phyloP scores from a whole-genome alignment of 2,888 invertebrate genomes.

The Conops quadrifasciatus region DNA sequence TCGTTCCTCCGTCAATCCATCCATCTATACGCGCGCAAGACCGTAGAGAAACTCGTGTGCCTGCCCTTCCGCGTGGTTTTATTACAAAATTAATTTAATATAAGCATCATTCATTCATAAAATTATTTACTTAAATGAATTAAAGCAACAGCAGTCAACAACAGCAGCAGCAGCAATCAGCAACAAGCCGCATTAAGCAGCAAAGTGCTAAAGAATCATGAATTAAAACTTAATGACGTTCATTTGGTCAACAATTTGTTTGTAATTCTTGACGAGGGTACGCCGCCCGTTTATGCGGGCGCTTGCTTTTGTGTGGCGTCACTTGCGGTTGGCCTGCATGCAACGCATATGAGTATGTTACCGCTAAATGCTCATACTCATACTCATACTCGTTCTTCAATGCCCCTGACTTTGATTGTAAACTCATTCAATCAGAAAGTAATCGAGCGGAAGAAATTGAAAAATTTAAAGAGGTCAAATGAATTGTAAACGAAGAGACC shows the following conservation, averaged over 20 bases:
- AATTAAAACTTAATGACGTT: constrained; percentile 19
- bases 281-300: neutral
- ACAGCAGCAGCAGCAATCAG: no score
- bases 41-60: neutral
- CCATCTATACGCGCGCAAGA: neutral
- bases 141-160: neutral
- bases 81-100: constrained; percentile 8
- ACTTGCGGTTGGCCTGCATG: neutral
- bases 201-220: neutral
- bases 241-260: constrained; percentile 5
- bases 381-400: neutral
- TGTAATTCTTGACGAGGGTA: neutral
- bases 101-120: neutral
- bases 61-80: neutral
- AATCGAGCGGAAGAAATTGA: neutral
- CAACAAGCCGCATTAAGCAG: neutral
- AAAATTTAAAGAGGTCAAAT: neutral
- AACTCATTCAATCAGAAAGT: neutral
- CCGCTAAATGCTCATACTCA: neutral
- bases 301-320: neutral
- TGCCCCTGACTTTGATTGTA: constrained; percentile 2
- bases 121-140: constrained; percentile 6
- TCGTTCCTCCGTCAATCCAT: neutral
- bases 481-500: neutral
- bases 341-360: neutral